Base-by-base conservation (phyloP, 2,888 invertebrate species). In the Erannis defoliaria region DNA sequence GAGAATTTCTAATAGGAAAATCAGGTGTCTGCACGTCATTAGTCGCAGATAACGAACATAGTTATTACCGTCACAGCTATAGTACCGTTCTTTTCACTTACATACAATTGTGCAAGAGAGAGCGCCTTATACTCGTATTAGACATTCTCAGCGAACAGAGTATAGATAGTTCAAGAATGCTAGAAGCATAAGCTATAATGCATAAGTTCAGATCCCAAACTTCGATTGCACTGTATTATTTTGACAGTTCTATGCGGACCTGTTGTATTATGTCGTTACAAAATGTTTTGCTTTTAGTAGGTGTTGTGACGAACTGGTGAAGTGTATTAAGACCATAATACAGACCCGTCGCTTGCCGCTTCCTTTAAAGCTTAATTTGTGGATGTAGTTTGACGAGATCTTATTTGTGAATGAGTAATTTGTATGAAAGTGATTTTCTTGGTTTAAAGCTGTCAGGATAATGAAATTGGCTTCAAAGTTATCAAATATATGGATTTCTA, bases 351-450 rank as follows among this genome's bases (percentile, higher is more conserved):
- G 26, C 1, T 23, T 14, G 26, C 4, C 45, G n/a, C 26, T 8
- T 45, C 45, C 45, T 26, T 45, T 8, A 26, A 45, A 45, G 26
- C 14, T 23, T 45, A 45, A 45, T 45, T 45, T 45, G 45, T 14
- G 14, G 14, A 14, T 42, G 21, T n/a, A 42, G 14, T 26, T 29
- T 26, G 26, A 45, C 26, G 45, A 45, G 26, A 26, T 45, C 45
- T 26, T 45, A 26, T 45, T 26, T 19, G 23, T 43, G 26, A 45
- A 45, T 45, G 5, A 26, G 45, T 42, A 42, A 42, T 42, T 42
- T 42, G 42, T 19, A 38, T 10, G 38, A 18, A 38, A 38, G 18
- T 21, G 5, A 6, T 42, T 42, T 42, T 21, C 21, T n/a, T 42
- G 5, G 10, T 21, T 19, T 42, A 5, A n/a, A 42, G 42, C 42